Evolutionary conservation across 1,140 invertebrate species (phyloP), one percentile per base, ranked within the genome.

Genomic region (Panagrolaimus sp.): DNA sequence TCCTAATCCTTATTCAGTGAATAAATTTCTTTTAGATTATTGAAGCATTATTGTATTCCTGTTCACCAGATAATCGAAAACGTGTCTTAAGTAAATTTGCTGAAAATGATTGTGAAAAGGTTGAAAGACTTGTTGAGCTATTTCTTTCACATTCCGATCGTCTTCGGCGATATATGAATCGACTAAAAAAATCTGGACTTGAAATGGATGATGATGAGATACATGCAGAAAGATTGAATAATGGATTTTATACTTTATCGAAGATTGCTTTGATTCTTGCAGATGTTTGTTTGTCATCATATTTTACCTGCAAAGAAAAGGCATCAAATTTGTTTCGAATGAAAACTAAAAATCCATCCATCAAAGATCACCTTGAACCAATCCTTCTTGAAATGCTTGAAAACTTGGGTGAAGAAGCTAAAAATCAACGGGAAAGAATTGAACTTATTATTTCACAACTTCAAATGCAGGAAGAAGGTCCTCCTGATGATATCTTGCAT

Each of bases 31-130:
- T 38, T 38, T 38, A 38, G 31, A 93, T 98, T 63, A 92, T 98
- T 80, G 89, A 91, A 0, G 91, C 91, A 61, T 91, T 98, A 88
- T 85, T 98, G 63, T 88, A 91, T 67, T 94, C 96, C 80, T 95
- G 91, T 82, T 89, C 90, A 79, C 91, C 91, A 9, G 89, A 90
- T 43, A 93, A 96, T 74, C 85, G 92, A 44, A 90, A 94, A 80
- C 86, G 96, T 65, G 85, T 99, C 31, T 82, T 98, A 9, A 90
- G 89, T 74, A 98, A 99, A 87, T 99, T 98, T 84, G 91, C 90
- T 0, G 96, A 99, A 86, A 96, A 96, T 83, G 93, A 98, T 85
- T 91, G 93, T 78, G 96, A 98, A 85, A 99, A 98, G 87, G 92
- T 98, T 0, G 96, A 99, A 82, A 84, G 96, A 75, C 85, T 98